Percentiles rank a stretch among this genome's conserved stretches.
phyloP scores from a whole-genome alignment of 1,140 invertebrate genomes.

The Lordiphosa clarofinis region DNA sequence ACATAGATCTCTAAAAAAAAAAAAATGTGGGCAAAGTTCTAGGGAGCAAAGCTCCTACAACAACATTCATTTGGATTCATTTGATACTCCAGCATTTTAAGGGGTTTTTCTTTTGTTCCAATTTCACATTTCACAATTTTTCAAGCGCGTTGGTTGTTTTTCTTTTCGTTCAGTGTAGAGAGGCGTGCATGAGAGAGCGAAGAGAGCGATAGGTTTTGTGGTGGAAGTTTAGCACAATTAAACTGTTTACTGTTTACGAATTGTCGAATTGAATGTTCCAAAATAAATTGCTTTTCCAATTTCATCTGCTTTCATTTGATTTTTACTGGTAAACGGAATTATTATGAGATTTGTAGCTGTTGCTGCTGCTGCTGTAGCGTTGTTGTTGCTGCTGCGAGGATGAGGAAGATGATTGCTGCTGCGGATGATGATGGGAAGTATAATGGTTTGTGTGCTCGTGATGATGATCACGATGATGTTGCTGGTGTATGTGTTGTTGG shows the following conservation, averaged over 20 bases:
- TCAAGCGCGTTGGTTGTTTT: conserved; percentile 28
- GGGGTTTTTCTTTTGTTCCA: conserved; percentile 16
- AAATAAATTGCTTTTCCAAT: conserved; percentile 36
- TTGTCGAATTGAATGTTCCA: conserved; percentile 59
- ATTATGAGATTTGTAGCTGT: conserved; percentile 76
- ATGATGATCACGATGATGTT: conserved; percentile 26
- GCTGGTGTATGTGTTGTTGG: conserved; percentile 23
- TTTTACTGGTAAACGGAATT: conserved; percentile 79
- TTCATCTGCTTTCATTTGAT: conserved; percentile 7
- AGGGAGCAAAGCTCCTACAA: conserved; percentile 36
- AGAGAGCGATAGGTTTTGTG: conserved; percentile 15
- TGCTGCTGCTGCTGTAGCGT: conserved; percentile 61
- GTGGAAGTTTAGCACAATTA: conserved; percentile 68
- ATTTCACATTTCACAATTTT: conserved; percentile 28
- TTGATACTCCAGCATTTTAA: conserved; percentile 34
- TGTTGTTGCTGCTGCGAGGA: conserved; percentile 53
- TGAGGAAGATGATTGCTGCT: conserved; percentile 41
- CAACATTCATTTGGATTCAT: conserved; percentile 39
- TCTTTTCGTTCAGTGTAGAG: conserved; percentile 39
- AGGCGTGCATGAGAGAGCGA: conserved; percentile 48
- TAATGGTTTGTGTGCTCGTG: conserved; percentile 11
- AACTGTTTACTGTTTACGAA: conserved; percentile 70
- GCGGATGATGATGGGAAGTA: conserved; percentile 32
- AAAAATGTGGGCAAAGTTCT: neutral
- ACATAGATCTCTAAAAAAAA: neutral